phyloP scores from a whole-genome alignment of 2,113 vertebrate genomes.

The Cervus canadensis region DNA sequence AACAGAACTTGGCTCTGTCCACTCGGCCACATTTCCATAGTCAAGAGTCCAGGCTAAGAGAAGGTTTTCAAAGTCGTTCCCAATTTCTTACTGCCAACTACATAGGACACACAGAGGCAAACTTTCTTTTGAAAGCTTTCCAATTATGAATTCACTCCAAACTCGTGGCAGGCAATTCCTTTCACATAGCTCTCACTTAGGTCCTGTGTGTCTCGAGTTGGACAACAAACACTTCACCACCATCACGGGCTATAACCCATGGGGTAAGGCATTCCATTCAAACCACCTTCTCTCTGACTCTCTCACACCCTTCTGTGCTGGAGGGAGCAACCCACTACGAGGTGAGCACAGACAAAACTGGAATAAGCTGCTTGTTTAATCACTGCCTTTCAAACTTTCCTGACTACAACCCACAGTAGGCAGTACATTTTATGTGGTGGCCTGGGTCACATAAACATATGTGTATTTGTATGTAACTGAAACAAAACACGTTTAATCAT shows the following conservation, averaged over 20 bases:
- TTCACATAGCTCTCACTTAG: background rate
- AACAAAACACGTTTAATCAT: background rate
- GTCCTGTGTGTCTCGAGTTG: background rate
- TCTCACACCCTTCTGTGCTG: background rate
- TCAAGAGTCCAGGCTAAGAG: background rate
- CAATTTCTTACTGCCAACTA: background rate
- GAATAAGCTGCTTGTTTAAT: background rate
- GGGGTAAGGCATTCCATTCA: background rate
- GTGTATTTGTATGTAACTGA: background rate
- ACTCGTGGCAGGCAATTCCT: background rate
- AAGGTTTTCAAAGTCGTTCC: background rate
- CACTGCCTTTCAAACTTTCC: background rate
- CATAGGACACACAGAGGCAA: background rate
- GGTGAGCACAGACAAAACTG: background rate
- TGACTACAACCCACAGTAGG: background rate
- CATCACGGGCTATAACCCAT: background rate
- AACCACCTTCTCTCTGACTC: background rate
- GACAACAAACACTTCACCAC: background rate
- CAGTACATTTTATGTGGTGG: background rate
- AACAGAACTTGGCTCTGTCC: background rate
- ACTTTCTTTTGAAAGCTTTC: slow-evolving; percentile 33
- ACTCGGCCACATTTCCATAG: background rate
- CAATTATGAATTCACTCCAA: slow-evolving; percentile 34
- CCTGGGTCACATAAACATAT: background rate
- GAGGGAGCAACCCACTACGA: background rate